Percentiles rank a stretch among this genome's conserved stretches.
Evolutionary conservation across 2,888 invertebrate genomes (phyloP).

Genomic region (Pemphredon lugubris): DNA sequence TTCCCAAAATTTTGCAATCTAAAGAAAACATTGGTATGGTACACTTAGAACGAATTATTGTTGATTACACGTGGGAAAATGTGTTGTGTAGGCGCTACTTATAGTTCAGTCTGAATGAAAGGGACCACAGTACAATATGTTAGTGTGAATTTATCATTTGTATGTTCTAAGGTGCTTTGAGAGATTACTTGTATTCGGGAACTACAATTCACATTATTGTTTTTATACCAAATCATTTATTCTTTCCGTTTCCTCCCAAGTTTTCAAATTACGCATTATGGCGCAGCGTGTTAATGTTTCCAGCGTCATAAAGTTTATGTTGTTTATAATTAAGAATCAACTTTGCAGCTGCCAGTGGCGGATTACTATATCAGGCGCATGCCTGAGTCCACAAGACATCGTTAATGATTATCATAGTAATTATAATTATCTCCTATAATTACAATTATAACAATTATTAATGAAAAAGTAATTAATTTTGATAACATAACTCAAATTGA

Average conservation of each 20-base stretch:
- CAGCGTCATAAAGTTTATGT: too few species aligned
- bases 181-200: slow-evolving; percentile 42
- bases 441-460: too few species aligned
- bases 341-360: too few species aligned
- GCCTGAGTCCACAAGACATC: too few species aligned
- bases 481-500: too few species aligned
- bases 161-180: slow-evolving; percentile 37
- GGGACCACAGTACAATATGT: slow-evolving; percentile 69
- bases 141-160: slow-evolving; percentile 61
- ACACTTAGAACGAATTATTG: slow-evolving; percentile 19
- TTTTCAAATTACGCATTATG: too few species aligned
- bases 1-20: slow-evolving; percentile 38
- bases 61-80: slow-evolving; percentile 24
- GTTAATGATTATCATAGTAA: too few species aligned
- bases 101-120: slow-evolving; percentile 65
- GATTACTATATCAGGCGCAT: too few species aligned
- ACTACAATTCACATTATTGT: slow-evolving; percentile 8
- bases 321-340: too few species aligned
- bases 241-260: not conserved
- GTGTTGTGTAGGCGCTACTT: slow-evolving; percentile 47
- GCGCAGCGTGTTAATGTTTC: too few species aligned
- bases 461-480: too few species aligned
- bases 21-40: not conserved
- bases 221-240: not conserved
- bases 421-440: too few species aligned